Base-by-base conservation (phyloP, 2,888 invertebrate species). In the Byasa hedistus region DNA sequence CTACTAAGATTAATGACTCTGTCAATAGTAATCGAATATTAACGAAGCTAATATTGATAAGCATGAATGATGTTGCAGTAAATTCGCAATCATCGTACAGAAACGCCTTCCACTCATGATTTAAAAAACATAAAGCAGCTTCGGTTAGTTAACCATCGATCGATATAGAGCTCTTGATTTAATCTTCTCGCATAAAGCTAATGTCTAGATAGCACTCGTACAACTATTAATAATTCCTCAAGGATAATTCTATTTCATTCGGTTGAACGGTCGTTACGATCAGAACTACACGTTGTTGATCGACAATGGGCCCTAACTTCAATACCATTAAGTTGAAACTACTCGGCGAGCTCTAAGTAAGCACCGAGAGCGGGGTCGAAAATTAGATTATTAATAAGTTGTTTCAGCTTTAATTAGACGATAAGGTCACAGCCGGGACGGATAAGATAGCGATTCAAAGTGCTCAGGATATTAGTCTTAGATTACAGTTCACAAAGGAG, bases 111-210 rank as follows among this genome's bases (percentile, higher is more conserved):
- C 39, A 39, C 15, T 39, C 36, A 12, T 39, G 39, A 12, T 27
- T 39, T 39, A 39, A 39, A 39, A 39, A 15, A 39, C 39, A 12
- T 15, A 39, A 39, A 39, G 39, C 39, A 15, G 39, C 39, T 39
- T 68, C 70, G 76, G 77, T 78, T 80, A 81, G 81, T 83, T 78
- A 81, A 71, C 76, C 74, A 71, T 76, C 79, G 79, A 84, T 87
- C 82, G 80, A 84, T 85, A 85, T 78, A 77, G 77, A 73, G 70
- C 77, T 82, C 84, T 87, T 79, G 82, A 85, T 83, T 80, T 84
- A 83, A 86, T 86, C 82, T 80, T 78, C 72, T 74, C 78, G 76
- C 75, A 75, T 79, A 79, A 76, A 81, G 80, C 76, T 78, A 81
- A 81, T 77, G 80, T 82, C 79, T 77, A 81, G 81, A 81, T 83